Base-by-base conservation (phyloP, 1,140 invertebrate species). In the Drosophila pseudoobscura region DNA sequence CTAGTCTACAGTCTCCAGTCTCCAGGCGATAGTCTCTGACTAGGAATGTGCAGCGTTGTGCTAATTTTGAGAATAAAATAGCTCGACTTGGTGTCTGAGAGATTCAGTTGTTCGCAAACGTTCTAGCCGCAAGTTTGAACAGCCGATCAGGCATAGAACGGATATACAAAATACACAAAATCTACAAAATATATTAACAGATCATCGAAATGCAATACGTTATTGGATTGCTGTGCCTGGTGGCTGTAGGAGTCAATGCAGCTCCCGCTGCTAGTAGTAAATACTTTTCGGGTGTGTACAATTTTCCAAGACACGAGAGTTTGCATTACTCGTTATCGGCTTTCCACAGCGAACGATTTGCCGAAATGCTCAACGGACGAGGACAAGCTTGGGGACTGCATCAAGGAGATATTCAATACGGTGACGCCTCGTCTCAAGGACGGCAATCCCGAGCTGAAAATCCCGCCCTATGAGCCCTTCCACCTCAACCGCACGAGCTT, bases 401-500 rank as follows among this genome's bases (percentile, higher is more conserved):
- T 91, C 26, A 88, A 75, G 59, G 31, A 69, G 6, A 69, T 84
- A 4, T 65, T 91, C 0, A 83, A 90, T 26, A 45, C 53, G 3
- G 5, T 88, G 3, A 73, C 70, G 35, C 78, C 83, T 7, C 75
- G 83, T 1, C 39, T 88, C 0, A 63, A 74, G 20, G 47, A 76
- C n/a, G 90, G 90, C 13, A 71, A 73, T 26, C 58, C 75, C 3
- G 61, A 74, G 1, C 29, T 90, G 6, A 75, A 83, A 7, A 80
- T 91, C 44, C 78, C 79, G 0, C 55, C 89, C 7, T 78, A 91
- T n/a, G 91, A 92, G 52, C 91, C 91, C 0, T 75, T 90, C 20
- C 4, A 41, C 0, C 61, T 91, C 1, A 79, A 90, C 31, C 71
- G 73, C 31, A 74, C 78, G 6, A 89, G 62, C 2, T 90, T 91